phyloP scores from a whole-genome alignment of 2,888 invertebrate species.

The Ephialtes manifestator region DNA sequence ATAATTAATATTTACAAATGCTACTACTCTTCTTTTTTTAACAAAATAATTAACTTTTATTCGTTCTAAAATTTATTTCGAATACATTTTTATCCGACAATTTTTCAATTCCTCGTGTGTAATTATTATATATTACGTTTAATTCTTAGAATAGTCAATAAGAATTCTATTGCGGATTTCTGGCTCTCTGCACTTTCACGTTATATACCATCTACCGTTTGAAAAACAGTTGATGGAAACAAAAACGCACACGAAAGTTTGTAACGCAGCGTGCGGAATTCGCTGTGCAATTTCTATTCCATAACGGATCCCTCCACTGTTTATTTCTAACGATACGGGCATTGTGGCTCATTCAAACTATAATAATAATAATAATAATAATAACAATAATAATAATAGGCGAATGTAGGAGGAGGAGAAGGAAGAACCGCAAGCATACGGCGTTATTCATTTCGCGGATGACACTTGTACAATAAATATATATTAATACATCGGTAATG shows the following conservation, averaged over 20 bases:
- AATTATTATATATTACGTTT: conserved; percentile 15
- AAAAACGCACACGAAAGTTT: conserved; percentile 53
- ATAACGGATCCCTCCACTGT: conserved; percentile 60
- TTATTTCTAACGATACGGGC: conserved; percentile 48
- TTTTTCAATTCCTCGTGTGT: too few species aligned
- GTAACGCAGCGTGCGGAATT: conserved; percentile 53
- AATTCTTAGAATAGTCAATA: too few species aligned
- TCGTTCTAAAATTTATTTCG: too few species aligned
- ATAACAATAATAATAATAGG: conserved; percentile 42
- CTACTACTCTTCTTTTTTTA: too few species aligned
- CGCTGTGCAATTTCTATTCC: conserved; percentile 64
- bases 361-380: conserved; percentile 42
- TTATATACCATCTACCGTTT: background rate
- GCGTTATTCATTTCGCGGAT: conserved; percentile 43
- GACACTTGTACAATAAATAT: conserved; percentile 41
- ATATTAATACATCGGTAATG: conserved; percentile 35
- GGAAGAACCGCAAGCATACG: conserved; percentile 50
- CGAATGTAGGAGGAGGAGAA: conserved; percentile 16
- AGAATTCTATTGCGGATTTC: background rate
- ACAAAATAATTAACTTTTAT: too few species aligned
- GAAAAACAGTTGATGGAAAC: conserved; percentile 38
- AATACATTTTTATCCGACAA: too few species aligned
- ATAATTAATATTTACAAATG: too few species aligned
- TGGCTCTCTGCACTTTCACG: conserved; percentile 45
- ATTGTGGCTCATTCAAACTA: conserved; percentile 28